Percentiles rank a stretch among this genome's conserved stretches.
These are phyloP conservation scores for Gnathochromis pfefferi DNA, from an alignment of 2,113 vertebrate species.

Conservation along the genomic window DNA sequence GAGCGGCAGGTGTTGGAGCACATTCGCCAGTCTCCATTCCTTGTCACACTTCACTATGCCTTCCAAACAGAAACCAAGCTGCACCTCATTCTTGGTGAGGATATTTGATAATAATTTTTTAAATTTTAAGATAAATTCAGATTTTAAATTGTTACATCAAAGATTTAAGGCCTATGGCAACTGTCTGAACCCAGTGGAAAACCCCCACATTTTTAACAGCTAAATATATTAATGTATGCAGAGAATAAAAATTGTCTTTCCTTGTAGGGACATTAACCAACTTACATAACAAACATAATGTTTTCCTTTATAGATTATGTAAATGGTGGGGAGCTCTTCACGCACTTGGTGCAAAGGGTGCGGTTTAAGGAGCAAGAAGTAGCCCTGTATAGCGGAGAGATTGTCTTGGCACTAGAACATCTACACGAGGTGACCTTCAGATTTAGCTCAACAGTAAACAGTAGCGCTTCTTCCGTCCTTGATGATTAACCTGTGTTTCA, in stretches of 20 bases:
- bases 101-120: neutral
- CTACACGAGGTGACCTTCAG: conserved; percentile 84
- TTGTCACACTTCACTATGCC: conserved; percentile 94
- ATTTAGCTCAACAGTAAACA: neutral
- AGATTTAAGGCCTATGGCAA: neutral
- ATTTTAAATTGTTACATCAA: neutral
- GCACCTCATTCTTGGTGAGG: conserved; percentile 92
- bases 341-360: conserved; percentile 95
- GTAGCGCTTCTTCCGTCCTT: neutral
- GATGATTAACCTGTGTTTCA: neutral
- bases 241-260: neutral
- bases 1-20: conserved; percentile 95
- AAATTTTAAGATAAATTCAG: neutral
- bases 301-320: conserved; percentile 81
- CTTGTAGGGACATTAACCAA: neutral
- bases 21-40: conserved; percentile 89
- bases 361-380: conserved; percentile 92
- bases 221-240: neutral
- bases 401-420: conserved; percentile 89
- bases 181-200: neutral
- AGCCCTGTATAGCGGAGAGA: conserved; percentile 91
- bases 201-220: neutral
- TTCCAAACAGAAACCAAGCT: conserved; percentile 98
- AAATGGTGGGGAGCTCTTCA: conserved; percentile 96
- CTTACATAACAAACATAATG: neutral